A percentile compares a stretch with the other conserved stretches of the same genome.
Evolutionary conservation across 2,888 invertebrate genomes (phyloP).

Genomic region (Tolmerus cingulatus): DNA sequence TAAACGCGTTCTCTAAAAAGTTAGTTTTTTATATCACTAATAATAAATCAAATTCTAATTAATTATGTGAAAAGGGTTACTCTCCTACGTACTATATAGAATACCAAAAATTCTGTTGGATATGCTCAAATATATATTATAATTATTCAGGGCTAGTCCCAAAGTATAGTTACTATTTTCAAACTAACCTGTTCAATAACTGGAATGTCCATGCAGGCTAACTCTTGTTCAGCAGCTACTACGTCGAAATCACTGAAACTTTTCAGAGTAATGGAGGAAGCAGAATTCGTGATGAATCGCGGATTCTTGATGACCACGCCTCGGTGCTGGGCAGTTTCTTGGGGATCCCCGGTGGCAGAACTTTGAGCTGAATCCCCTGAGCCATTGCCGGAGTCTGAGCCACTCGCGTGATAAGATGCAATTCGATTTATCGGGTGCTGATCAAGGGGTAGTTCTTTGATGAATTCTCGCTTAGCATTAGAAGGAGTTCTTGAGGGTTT

Average conservation of each 20-base stretch:
- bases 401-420: constrained; percentile 79
- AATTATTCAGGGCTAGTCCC: no score
- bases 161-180: no score
- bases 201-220: constrained; percentile 66
- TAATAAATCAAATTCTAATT: no score
- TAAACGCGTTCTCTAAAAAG: no score
- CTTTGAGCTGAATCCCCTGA: constrained; percentile 84
- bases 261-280: constrained; percentile 73
- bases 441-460: constrained; percentile 56
- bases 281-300: constrained; percentile 69
- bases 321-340: constrained; percentile 59
- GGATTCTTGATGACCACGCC: constrained; percentile 74
- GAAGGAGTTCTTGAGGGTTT: constrained; percentile 73
- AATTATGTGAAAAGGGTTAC: no score
- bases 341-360: constrained; percentile 69
- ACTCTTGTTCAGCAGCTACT: constrained; percentile 70
- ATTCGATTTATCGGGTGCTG: constrained; percentile 65
- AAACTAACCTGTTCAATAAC: constrained; percentile 55
- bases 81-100: no score
- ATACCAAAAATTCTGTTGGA: no score
- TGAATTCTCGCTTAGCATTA: constrained; percentile 51
- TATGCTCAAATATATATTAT: no score
- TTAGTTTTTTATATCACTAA: no score
- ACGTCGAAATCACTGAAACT: constrained; percentile 73
- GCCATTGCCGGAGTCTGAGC: constrained; percentile 89